Percentiles rank a stretch among this genome's conserved stretches.
Evolutionary conservation across 2,888 invertebrate genomes (phyloP).

Genomic region (Coenonympha arcania): DNA sequence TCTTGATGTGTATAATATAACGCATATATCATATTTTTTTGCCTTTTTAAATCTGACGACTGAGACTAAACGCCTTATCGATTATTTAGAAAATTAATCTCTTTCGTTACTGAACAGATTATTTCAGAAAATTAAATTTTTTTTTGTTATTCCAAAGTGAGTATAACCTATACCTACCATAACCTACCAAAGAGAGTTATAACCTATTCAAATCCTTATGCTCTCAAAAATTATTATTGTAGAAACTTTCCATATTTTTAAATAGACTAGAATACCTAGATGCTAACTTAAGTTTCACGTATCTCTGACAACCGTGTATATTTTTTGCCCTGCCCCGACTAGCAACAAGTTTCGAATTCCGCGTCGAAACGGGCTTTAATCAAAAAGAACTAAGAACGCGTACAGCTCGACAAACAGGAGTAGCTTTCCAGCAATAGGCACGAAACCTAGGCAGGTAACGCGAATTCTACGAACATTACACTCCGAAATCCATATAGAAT

Average conservation of each 20-base stretch:
- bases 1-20: slow-evolving; percentile 47
- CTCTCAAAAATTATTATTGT: too few relatives aligned
- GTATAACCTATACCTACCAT: too few relatives aligned
- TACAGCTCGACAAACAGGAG: slow-evolving; percentile 21
- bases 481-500: slow-evolving; percentile 39
- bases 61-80: slow-evolving; percentile 19
- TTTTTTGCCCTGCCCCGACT: not conserved
- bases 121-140: not conserved
- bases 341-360: slow-evolving; percentile 4
- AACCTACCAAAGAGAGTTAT: too few relatives aligned
- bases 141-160: not conserved
- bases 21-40: slow-evolving; percentile 31
- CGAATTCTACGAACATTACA: slow-evolving; percentile 41
- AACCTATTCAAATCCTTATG: too few relatives aligned
- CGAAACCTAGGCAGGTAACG: slow-evolving; percentile 30
- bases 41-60: slow-evolving; percentile 17
- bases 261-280: too few relatives aligned
- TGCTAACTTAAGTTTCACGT: too few relatives aligned
- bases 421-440: slow-evolving; percentile 21
- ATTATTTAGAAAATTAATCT: slow-evolving; percentile 21
- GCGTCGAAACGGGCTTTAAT: slow-evolving; percentile 3
- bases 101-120: not conserved
- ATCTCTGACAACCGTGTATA: not conserved
- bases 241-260: not conserved
- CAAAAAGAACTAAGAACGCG: slow-evolving; percentile 20